Base-by-base conservation (phyloP, 2,797 vertebrate species). In the Sebastes taczanowskii region DNA sequence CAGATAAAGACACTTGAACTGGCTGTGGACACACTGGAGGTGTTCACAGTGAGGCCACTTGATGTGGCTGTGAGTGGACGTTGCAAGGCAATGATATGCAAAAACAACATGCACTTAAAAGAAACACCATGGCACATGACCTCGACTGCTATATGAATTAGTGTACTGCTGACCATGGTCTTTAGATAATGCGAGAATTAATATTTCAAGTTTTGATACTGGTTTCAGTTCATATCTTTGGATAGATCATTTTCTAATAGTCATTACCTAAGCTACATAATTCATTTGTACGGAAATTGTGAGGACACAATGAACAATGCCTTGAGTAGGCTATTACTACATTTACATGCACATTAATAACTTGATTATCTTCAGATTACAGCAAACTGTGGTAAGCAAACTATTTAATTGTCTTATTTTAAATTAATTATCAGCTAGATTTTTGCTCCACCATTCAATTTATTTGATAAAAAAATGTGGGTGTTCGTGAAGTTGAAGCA, bases 71-170 rank as follows among this genome's bases (percentile, higher is more conserved):
- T 23, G 78, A 82, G 68, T 27, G 78, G 60, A 90, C 67, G 23
- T n/a, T 34, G 27, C 38, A 14, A 81, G 70, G 73, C 68, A 73
- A 89, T 25, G 34, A 49, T 79, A 85, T 71, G 66, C 61, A 80
- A 74, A 68, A 85, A 87, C 66, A 78, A 69, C 58, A 88, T 86
- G 94, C 95, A 95, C 95, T 96, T 96, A 91, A 89, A 84, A 56
- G 46, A 81, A 85, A 79, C 69, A 69, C 81, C 58, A 64, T 71
- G 85, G 73, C 79, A 80, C 77, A 85, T 35, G 59, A 89, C 72
- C 74, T 64, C 38, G 56, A 86, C 82, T 80, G 80, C 84, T 78
- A 35, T 2, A 71, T 34, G 23, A 80, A 64, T 53, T 73, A 89
- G 68, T 77, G 78, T 76, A 72, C 53, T 49, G 84, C 69, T 53